These are phyloP conservation scores for Camarhynchus parvulus DNA, from an alignment of 2,113 vertebrate genomes.

Conservation along the genomic window DNA sequence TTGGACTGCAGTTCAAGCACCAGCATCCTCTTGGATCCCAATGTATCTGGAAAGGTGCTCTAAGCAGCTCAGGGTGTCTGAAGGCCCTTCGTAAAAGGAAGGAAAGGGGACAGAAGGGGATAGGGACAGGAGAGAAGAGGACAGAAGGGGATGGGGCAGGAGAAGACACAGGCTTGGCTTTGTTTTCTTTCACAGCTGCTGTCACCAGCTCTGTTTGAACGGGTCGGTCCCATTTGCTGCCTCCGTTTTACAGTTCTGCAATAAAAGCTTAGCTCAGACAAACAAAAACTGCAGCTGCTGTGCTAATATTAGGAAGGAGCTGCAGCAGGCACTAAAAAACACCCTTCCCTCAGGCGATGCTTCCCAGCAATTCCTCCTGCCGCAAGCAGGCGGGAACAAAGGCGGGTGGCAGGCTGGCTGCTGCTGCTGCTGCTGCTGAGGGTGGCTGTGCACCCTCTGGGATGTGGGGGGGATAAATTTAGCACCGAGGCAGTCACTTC, in stretches of 20 bases:
- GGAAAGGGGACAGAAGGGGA: neutral
- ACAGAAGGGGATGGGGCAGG: neutral
- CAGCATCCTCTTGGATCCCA: neutral
- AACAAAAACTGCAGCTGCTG: constrained; percentile 1
- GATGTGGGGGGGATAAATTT: neutral
- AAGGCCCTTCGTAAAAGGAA: neutral
- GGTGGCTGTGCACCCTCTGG: neutral
- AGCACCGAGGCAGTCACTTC: neutral
- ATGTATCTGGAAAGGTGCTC: neutral
- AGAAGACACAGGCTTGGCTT: neutral
- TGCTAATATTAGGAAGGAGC: neutral
- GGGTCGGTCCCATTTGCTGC: neutral
- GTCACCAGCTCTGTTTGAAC: neutral
- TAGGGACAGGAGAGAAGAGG: neutral
- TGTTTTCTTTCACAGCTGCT: neutral
- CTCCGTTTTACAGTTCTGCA: neutral
- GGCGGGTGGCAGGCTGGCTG: neutral
- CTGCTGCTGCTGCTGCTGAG: neutral
- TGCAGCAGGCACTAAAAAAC: neutral
- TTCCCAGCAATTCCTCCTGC: neutral
- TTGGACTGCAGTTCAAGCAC: neutral
- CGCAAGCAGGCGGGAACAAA: neutral
- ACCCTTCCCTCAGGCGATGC: neutral
- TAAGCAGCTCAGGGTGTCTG: neutral
- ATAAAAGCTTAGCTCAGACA: neutral